Evolutionary conservation across 2,888 invertebrate genomes (phyloP).

Genomic region (Caenorhabditis sp.): DNA sequence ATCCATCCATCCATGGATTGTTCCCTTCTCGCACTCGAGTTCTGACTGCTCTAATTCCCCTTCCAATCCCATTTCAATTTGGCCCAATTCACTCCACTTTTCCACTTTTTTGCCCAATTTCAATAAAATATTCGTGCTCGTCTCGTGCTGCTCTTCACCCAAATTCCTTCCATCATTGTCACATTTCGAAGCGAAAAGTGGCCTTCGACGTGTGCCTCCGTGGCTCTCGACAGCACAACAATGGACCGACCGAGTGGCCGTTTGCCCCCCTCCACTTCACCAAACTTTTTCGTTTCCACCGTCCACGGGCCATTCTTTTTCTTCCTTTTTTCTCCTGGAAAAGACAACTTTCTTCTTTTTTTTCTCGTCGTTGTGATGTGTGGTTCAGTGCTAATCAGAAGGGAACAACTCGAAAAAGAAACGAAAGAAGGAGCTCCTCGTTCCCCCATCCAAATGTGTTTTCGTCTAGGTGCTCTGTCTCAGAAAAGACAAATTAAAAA

Average conservation of each 20-base stretch:
- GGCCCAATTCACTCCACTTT: conserved; percentile 24
- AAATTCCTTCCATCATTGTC: conserved; percentile 44
- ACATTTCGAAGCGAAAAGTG: conserved; percentile 41
- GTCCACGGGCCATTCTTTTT: conserved; percentile 14
- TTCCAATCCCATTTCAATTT: background rate
- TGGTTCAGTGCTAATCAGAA: conserved; percentile 16
- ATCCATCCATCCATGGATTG: background rate
- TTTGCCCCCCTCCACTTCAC: conserved; percentile 54
- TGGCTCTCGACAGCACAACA: conserved; percentile 33
- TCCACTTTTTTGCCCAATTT: conserved; percentile 13
- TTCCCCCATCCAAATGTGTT: conserved; percentile 30
- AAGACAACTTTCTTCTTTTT: conserved; percentile 17
- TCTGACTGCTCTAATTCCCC: background rate
- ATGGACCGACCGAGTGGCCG: conserved; percentile 26
- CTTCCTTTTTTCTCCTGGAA: conserved; percentile 15
- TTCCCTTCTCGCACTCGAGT: background rate
- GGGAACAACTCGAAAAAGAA: conserved; percentile 6
- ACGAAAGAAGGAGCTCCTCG: conserved; percentile 31
- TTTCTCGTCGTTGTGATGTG: background rate
- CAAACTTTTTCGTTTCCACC: conserved; percentile 42
- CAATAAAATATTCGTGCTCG: conserved; percentile 46
- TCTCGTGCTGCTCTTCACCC: conserved; percentile 40
- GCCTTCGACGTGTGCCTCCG: conserved; percentile 18
- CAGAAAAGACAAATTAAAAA: background rate
- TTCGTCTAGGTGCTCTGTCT: no score